Evolutionary conservation across 2,888 invertebrate species (phyloP).

Genomic region (Catocala fraxini): DNA sequence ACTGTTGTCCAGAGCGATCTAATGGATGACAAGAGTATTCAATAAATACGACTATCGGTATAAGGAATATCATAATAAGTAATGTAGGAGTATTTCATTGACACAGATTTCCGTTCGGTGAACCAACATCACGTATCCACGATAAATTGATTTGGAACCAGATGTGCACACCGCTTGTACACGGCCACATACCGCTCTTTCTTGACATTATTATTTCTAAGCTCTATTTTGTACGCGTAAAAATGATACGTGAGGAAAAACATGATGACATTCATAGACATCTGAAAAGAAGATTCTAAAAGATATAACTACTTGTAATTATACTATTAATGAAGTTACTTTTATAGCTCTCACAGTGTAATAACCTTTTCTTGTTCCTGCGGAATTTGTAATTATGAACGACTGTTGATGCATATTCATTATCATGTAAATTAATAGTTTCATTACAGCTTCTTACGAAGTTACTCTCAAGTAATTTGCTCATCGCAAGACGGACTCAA

Average conservation of each 20-base stretch:
- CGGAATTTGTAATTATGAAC: too few species aligned
- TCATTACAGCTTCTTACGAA: neutral
- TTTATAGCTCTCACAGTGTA: too few species aligned
- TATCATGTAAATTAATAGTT: neutral
- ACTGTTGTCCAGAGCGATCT: too few species aligned
- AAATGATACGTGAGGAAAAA: conserved; percentile 31
- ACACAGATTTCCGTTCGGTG: conserved; percentile 50
- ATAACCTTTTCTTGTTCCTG: too few species aligned
- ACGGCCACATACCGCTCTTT: conserved; percentile 60
- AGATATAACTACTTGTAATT: neutral
- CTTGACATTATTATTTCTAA: conserved; percentile 68
- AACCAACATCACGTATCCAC: conserved; percentile 66
- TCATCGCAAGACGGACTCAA: neutral
- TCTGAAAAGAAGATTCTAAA: neutral
- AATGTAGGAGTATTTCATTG: conserved; percentile 53
- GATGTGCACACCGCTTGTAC: conserved; percentile 66
- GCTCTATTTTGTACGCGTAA: conserved; percentile 44
- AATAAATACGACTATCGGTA: conserved; percentile 42
- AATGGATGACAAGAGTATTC: conserved; percentile 37
- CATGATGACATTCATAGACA: neutral
- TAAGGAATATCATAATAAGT: conserved; percentile 39
- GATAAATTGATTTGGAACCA: conserved; percentile 75
- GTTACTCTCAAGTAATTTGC: neutral
- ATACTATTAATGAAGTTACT: too few species aligned
- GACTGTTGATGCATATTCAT: conserved; percentile 2